Base-by-base conservation (phyloP, 1,140 invertebrate species). In the Linepithema humile region DNA sequence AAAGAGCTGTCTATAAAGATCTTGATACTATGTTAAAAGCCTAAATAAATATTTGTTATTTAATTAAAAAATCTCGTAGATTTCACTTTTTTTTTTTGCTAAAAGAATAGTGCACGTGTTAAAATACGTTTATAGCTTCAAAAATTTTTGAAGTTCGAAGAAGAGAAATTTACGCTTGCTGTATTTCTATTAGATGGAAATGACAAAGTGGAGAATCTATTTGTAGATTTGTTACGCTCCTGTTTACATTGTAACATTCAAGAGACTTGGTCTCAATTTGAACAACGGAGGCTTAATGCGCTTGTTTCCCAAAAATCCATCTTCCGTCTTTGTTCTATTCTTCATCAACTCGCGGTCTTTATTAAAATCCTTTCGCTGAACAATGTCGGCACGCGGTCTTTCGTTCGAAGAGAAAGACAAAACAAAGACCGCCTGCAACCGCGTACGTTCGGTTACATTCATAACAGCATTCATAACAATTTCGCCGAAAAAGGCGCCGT, bases 391-490 rank as follows among this genome's bases (percentile, higher is more conserved):
- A 23, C 29, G n/a, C 53, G 20, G 9, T 26, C 38, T 50, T 50
- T n/a, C 4, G 64, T 75, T 29, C 67, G n/a, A 35, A 15, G 7
- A 9, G 20, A 23, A 20, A 53, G 29, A 20, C 23, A 32, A 17
- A 26, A 77, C 59, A 65, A 65, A 29, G 59, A 35, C 73, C n/a
- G n/a, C n/a, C n/a, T n/a, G 26, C 26, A 10, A 40, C 9, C 32
- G 45, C 32, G 45, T 60, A 5, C 48, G 32, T 38, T 53, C 32
- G 26, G 17, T n/a, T n/a, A n/a, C 20, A 23, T 12, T 55, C 45
- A 55, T 23, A 70, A 80, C n/a, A 26, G 38, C 17, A 67, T 78
- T 64, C 59, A 48, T 65, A 26, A 38, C 23, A 65, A 70, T 69
- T 48, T 57, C 23, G 35, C 4, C 35, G 12, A 80, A 70, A 80